Evolutionary conservation across 53 echinoderm and acorn worm genomes (phyloP).

Genomic region (Apostichopus leukothele): DNA sequence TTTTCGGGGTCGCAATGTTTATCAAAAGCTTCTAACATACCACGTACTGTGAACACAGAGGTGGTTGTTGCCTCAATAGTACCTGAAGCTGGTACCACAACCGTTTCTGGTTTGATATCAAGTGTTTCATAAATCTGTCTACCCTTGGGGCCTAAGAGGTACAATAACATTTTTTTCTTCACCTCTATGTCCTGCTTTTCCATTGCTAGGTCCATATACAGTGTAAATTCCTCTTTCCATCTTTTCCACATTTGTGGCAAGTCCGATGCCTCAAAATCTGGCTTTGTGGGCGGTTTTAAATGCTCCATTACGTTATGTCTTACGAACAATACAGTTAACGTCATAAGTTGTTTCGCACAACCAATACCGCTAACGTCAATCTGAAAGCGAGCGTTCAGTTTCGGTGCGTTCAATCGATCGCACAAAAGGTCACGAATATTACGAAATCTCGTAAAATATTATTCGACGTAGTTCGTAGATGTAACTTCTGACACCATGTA

Average conservation of each 20-base stretch:
- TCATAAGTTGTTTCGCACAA: no score
- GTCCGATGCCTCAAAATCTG: neutral
- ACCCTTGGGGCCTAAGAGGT: slow-evolving; percentile 37
- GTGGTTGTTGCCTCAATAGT: neutral
- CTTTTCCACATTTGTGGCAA: slow-evolving; percentile 14
- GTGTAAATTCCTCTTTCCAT: slow-evolving; percentile 44
- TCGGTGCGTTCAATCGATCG: no score
- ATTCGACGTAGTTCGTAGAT: no score
- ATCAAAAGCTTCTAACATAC: slow-evolving; percentile 38
- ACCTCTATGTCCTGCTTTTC: neutral
- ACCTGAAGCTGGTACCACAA: neutral
- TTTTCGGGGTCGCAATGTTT: slow-evolving; percentile 50
- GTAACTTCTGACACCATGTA: no score
- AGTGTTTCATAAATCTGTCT: slow-evolving; percentile 39
- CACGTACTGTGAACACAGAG: slow-evolving; percentile 5
- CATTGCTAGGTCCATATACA: slow-evolving; percentile 40
- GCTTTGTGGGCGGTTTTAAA: neutral
- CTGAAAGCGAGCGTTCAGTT: no score
- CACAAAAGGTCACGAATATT: no score
- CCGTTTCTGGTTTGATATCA: neutral
- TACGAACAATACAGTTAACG: no score
- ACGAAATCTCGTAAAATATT: no score
- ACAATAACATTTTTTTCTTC: slow-evolving; percentile 47
- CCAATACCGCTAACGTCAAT: no score
- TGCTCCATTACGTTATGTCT: neutral